phyloP scores from a whole-genome alignment of 1,140 invertebrate genomes.

The Drosophila miranda region DNA sequence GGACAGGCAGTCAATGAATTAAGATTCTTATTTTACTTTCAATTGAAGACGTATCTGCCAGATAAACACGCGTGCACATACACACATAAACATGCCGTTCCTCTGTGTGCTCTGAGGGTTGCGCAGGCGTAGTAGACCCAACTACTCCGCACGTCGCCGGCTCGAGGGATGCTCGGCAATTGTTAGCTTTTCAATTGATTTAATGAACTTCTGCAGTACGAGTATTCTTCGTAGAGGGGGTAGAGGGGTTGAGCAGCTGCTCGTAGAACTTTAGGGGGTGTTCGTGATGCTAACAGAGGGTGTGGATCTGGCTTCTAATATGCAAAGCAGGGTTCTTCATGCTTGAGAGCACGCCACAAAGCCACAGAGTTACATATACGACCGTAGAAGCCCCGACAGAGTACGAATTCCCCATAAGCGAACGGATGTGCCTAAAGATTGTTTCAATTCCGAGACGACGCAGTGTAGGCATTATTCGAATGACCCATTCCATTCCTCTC shows the following conservation, averaged over 20 bases:
- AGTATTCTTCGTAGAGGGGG: not conserved
- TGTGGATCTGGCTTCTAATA: not conserved
- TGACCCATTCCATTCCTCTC: slow-evolving; percentile 14
- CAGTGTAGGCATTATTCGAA: not conserved
- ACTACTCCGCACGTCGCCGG: slow-evolving; percentile 29
- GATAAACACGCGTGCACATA: not conserved
- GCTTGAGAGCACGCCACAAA: too few species aligned
- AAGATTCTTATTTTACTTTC: slow-evolving; percentile 43
- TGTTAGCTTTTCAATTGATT: slow-evolving; percentile 69
- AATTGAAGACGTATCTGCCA: slow-evolving; percentile 34
- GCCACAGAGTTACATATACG: too few species aligned
- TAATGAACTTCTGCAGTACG: slow-evolving; percentile 45
- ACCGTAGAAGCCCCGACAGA: too few species aligned
- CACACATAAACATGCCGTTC: not conserved
- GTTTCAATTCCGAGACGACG: not conserved
- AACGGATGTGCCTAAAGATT: too few species aligned
- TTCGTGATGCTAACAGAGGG: not conserved
- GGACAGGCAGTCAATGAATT: slow-evolving; percentile 47
- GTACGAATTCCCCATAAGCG: too few species aligned
- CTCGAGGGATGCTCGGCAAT: not conserved
- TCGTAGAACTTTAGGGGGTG: slow-evolving; percentile 18
- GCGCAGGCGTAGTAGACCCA: slow-evolving; percentile 34
- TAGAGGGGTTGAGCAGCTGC: slow-evolving; percentile 36
- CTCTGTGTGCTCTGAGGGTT: slow-evolving; percentile 36
- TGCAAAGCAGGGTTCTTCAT: too few species aligned